Base-by-base conservation (phyloP, 2,113 vertebrate genomes). In the Hyperoodon ampullatus region DNA sequence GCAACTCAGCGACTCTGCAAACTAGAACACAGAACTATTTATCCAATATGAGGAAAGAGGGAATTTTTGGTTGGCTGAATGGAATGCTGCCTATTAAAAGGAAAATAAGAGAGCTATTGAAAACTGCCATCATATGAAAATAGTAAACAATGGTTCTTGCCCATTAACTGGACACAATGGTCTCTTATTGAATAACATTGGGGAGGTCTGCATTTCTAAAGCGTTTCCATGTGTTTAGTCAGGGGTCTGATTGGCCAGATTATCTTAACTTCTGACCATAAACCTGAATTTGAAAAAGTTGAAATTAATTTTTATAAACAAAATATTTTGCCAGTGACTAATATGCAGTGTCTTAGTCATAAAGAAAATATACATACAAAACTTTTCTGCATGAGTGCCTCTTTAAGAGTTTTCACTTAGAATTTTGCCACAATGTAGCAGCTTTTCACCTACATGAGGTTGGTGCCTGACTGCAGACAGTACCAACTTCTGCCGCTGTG, bases 61-160 rank as follows among this genome's bases (percentile, higher is more conserved):
- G 78, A 96, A 94, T 97, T 97, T 94, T 30, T 90, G 82, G 81
- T 98, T 91, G 97, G 90, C 92, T 96, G 95, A 96, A 96, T 86
- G 83, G 63, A 97, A 98, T 97, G 90, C 93, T 82, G 71, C 53
- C 39, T 97, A 90, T 71, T 72, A 84, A 84, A 94, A 97, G 71
- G 60, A 80, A 95, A 81, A 70, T 93, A 96, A 93, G 30, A 83
- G 53, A 85, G 85, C 65, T 63, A 60, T 80, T 98, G 94, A 97
- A 96, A 97, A 92, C 21, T 93, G 28, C 35, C 30, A 71, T 96
- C 93, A 35, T 16, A 15, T 21, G 66, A 89, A 81, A 92, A 24
- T 58, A 97, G 86, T 88, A 65, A 94, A 93, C 89, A 84, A 74
- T 96, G 96, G 95, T 96, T 96, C 86, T 86, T 95, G 30, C 18